Evolutionary conservation across 2,113 vertebrate genomes (phyloP), one percentile per base, ranked within the genome.

Genomic region (Mustelus asterias): DNA sequence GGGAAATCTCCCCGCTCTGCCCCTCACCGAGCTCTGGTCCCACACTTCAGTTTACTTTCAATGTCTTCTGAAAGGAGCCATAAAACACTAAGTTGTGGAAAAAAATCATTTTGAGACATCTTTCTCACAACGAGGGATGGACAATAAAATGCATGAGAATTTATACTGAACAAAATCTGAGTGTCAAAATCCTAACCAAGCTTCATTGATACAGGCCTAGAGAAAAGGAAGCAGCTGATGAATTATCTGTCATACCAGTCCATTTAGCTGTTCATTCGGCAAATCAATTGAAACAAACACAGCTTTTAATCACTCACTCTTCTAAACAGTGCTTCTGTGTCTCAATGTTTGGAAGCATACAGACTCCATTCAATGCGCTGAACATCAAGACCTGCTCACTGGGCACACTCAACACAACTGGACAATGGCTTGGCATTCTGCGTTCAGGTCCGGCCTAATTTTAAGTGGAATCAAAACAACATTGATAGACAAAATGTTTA

Each of bases 211-310:
- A 83, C 18, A 83, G 41, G 37, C n/a, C 16, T 41, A 44, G 37
- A 83, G 80, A 44, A 83, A 83, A 83, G 37, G 29, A 90, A 63
- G 48, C 16, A 90, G 48, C 54, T 60, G 26, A 90, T 33, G 54
- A 54, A 90, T 54, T 33, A 54, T 33, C 54, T 60, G 58, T 60
- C 14, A 33, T 33, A 90, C 54, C 29, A 90, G 24, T 90, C 24
- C 29, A 90, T 90, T 60, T 60, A 44, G 41, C 80, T 83, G 37
- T 83, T 44, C 80, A 60, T 90, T 90, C 88, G 60, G 88, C 88
- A 33, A 90, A 60, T 90, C 54, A 90, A 90, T 48, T 29, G 58
- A 60, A 90, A 90, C 58, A 90, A 90, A 90, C 48, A 54, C 88
- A 90, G 54, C 44, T 60, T 54, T 54, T 54, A 54, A 89, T 60